phyloP scores from a whole-genome alignment of 2,113 vertebrate species.

The Megaleporinus macrocephalus region DNA sequence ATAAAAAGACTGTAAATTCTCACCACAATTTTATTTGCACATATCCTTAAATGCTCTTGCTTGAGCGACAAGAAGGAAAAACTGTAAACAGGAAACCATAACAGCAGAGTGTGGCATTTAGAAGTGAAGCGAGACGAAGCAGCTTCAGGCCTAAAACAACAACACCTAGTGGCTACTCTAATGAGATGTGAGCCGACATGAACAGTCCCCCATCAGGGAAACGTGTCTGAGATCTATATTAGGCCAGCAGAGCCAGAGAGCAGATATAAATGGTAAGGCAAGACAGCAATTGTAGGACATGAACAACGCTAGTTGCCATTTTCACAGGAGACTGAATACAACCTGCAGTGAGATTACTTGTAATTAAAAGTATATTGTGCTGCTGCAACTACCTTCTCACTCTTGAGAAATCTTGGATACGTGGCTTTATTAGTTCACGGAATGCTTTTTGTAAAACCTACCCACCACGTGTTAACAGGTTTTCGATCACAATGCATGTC shows the following conservation, averaged over 20 bases:
- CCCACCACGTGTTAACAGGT: constrained; percentile 23
- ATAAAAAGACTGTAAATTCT: neutral
- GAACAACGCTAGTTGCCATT: neutral
- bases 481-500: constrained; percentile 36
- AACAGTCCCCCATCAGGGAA: neutral
- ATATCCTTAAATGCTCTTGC: constrained; percentile 1
- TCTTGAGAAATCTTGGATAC: constrained; percentile 6
- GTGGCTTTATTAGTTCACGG: neutral
- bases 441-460: constrained; percentile 9
- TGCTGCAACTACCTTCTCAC: neutral
- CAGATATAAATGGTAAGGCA: constrained; percentile 2
- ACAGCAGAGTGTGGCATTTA: constrained; percentile 15
- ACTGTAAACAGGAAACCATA: constrained; percentile 20
- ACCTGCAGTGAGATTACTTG: neutral
- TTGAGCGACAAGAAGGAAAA: neutral
- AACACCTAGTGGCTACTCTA: constrained; percentile 10
- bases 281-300: neutral
- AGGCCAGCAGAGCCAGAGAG: neutral
- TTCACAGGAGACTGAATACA: neutral
- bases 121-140: constrained; percentile 24
- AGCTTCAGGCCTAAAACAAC: constrained; percentile 19
- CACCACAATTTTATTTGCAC: neutral
- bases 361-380: constrained; percentile 16
- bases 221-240: constrained; percentile 36
- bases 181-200: constrained; percentile 13